Percentiles rank a stretch among this genome's conserved stretches.
phyloP scores from a whole-genome alignment of 2,113 vertebrate species.

The Lophura nycthemera region DNA sequence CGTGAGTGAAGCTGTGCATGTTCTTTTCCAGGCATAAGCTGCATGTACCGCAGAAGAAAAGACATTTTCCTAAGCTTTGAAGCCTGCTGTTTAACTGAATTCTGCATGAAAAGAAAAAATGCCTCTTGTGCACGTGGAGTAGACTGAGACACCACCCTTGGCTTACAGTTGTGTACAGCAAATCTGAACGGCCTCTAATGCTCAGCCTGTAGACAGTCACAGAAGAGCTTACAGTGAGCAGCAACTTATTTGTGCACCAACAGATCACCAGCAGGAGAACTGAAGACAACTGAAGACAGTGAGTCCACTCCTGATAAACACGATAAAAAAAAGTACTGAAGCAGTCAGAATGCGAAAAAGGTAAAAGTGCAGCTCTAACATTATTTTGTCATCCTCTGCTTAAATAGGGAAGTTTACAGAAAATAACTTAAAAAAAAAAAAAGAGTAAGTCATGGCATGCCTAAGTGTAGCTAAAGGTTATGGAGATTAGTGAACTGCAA shows the following conservation, averaged over 20 bases:
- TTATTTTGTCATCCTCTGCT: not conserved
- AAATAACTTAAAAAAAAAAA: not conserved
- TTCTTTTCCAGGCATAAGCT: not conserved
- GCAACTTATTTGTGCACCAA: not conserved
- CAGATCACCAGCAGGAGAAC: not conserved
- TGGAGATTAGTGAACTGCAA: conserved; percentile 55
- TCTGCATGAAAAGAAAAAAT: not conserved
- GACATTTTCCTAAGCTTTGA: not conserved
- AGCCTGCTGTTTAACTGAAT: not conserved
- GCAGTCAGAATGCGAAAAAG: not conserved
- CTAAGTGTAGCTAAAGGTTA: conserved; percentile 65
- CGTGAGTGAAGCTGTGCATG: rapidly evolving
- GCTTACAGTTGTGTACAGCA: not conserved
- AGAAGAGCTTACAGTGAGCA: not conserved
- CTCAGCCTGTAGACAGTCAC: not conserved
- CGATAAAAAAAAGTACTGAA: not conserved
- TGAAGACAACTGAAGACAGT: conserved; percentile 7
- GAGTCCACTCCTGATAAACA: conserved; percentile 25
- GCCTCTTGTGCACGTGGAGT: not conserved
- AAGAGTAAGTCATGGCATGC: conserved; percentile 12
- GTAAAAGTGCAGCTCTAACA: not conserved
- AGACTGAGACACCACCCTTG: not conserved
- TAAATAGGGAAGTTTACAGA: not conserved
- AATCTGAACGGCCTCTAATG: not conserved
- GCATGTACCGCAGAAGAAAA: not conserved